A percentile compares a stretch with the other conserved stretches of the same genome.
These are phyloP conservation scores for Heptranchias perlo DNA, from an alignment of 2,113 vertebrate genomes.

Conservation along the genomic window DNA sequence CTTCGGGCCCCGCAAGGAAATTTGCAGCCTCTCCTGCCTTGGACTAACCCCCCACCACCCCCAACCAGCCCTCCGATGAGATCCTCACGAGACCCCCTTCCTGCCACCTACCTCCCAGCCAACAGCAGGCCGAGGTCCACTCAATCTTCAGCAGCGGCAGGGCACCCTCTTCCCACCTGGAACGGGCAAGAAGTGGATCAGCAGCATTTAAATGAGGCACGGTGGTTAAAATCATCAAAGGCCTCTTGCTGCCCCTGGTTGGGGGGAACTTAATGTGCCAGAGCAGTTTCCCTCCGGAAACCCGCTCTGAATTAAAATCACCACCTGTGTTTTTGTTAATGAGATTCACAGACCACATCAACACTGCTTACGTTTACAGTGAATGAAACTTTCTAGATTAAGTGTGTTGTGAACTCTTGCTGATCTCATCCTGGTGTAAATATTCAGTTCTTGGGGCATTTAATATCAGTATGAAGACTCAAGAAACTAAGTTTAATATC, in stretches of 20 bases:
- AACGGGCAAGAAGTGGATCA: background rate
- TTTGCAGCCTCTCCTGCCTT: too few relatives aligned
- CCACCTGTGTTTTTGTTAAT: background rate
- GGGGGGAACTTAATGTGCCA: background rate
- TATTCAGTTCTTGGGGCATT: background rate
- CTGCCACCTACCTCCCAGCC: background rate
- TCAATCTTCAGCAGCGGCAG: background rate
- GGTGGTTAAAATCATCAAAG: background rate
- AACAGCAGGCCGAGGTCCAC: background rate
- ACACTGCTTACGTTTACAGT: background rate
- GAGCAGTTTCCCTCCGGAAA: too few relatives aligned
- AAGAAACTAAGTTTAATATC: background rate
- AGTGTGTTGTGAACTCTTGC: background rate
- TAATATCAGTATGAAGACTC: background rate
- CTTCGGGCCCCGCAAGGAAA: background rate
- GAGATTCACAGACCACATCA: background rate
- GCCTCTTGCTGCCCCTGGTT: background rate
- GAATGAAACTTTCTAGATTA: background rate
- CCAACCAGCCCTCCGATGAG: background rate
- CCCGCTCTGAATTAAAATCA: background rate
- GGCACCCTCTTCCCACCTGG: background rate
- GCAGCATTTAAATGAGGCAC: background rate
- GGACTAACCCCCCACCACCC: background rate
- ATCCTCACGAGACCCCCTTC: background rate
- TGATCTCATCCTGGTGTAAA: background rate